Evolutionary conservation across 1,140 invertebrate genomes (phyloP).

Genomic region (Drosophila sp.): DNA sequence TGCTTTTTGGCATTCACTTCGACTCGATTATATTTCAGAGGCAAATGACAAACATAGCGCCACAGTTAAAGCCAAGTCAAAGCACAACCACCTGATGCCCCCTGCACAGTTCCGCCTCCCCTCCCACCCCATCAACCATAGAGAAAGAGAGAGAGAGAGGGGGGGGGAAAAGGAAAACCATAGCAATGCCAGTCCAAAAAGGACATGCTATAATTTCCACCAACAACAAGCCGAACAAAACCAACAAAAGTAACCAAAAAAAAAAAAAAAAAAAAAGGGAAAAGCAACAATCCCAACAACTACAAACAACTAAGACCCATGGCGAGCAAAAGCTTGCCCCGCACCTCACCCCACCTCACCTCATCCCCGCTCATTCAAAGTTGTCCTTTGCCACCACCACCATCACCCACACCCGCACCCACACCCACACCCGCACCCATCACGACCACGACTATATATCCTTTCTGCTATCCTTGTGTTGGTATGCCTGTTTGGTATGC

Average conservation of each 20-base stretch:
- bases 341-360: neutral
- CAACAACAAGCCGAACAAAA: slow-evolving; percentile 64
- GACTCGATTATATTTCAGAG: slow-evolving; percentile 75
- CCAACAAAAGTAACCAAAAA: slow-evolving; percentile 70
- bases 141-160: no score
- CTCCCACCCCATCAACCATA: neutral
- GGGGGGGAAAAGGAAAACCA: slow-evolving; percentile 48
- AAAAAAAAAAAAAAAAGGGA: slow-evolving; percentile 50
- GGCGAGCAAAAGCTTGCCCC: slow-evolving; percentile 40
- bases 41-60: slow-evolving; percentile 75
- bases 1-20: slow-evolving; percentile 20
- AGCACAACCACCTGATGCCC: slow-evolving; percentile 55
- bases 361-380: slow-evolving; percentile 61
- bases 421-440: neutral
- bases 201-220: slow-evolving; percentile 80
- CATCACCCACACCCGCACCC: neutral
- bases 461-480: slow-evolving; percentile 36
- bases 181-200: slow-evolving; percentile 76
- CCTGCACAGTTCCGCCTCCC: neutral
- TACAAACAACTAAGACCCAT: slow-evolving; percentile 76
- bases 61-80: slow-evolving; percentile 31
- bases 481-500: slow-evolving; percentile 67
- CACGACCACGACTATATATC: neutral
- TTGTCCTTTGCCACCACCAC: slow-evolving; percentile 61
- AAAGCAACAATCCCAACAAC: slow-evolving; percentile 59